Evolutionary conservation across 2,113 vertebrate genomes (phyloP).

Genomic region (Panurus biarmicus): DNA sequence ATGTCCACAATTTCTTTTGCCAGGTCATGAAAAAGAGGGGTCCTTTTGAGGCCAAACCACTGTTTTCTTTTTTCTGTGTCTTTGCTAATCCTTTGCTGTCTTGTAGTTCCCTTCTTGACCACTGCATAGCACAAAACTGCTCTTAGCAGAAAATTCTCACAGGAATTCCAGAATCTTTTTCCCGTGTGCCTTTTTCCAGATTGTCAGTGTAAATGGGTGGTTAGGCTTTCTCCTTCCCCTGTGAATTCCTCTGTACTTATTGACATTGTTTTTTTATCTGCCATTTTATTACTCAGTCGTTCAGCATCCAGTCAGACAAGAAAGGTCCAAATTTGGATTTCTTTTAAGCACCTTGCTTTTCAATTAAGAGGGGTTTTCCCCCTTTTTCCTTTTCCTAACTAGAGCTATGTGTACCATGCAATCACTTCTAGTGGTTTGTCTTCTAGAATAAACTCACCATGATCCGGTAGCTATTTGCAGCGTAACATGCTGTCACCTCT

Average conservation of each 20-base stretch:
- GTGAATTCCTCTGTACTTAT: not conserved
- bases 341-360: not conserved
- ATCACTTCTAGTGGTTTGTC: not conserved
- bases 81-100: not conserved
- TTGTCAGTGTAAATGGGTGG: not conserved
- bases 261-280: constrained; percentile 14
- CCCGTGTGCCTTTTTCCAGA: not conserved
- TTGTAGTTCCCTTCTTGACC: not conserved
- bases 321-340: not conserved
- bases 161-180: not conserved
- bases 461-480: not conserved
- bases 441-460: not conserved
- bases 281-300: not conserved
- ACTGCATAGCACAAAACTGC: not conserved
- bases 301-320: constrained; percentile 15
- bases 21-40: not conserved
- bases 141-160: not conserved
- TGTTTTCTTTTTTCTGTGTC: not conserved
- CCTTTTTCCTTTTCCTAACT: not conserved
- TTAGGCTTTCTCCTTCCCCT: not conserved
- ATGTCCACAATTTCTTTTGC: not conserved
- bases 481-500: not conserved
- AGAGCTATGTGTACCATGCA: not conserved
- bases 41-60: not conserved
- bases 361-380: not conserved